A percentile compares a stretch with the other conserved stretches of the same genome.
Conservation (phyloP, 1,140 invertebrate genomes). For the Trichoplusia ni region DNA sequence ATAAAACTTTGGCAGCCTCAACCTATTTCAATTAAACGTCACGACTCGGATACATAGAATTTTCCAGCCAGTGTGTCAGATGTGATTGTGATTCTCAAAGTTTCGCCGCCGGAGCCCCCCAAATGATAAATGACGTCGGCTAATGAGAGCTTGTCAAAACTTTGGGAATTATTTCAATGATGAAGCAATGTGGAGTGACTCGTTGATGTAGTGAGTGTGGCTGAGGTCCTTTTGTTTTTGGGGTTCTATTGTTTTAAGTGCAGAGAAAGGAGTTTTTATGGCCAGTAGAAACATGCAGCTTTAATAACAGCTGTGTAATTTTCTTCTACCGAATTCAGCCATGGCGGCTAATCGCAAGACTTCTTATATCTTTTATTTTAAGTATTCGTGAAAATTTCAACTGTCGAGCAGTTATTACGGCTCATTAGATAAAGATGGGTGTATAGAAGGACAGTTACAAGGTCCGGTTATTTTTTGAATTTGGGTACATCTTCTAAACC, state of each 20-base stretch:
- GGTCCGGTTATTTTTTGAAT: too few species aligned
- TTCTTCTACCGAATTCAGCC: background rate
- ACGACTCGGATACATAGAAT: conserved; percentile 4
- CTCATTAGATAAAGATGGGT: too few species aligned
- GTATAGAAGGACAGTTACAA: too few species aligned
- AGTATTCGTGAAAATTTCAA: too few species aligned
- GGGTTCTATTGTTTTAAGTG: too few species aligned
- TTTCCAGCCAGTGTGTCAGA: conserved; percentile 8
- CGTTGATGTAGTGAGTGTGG: background rate
- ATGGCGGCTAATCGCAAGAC: background rate
- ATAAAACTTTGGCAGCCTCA: background rate
- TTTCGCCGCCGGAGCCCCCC: background rate
- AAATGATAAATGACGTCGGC: conserved; percentile 40
- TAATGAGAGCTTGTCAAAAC: conserved; percentile 41
- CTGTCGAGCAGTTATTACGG: too few species aligned
- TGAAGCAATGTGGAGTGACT: background rate
- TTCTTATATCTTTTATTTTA: too few species aligned
- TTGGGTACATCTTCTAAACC: too few species aligned
- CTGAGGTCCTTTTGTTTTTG: too few species aligned
- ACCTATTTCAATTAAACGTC: background rate
- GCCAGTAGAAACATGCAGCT: background rate
- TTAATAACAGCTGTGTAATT: background rate
- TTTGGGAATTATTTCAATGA: conserved; percentile 43
- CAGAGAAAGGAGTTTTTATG: too few species aligned
- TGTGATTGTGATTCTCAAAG: conserved; percentile 5